Evolutionary conservation across 2,797 vertebrate genomes (phyloP).

Genomic region (Rhyacichthys aspro): DNA sequence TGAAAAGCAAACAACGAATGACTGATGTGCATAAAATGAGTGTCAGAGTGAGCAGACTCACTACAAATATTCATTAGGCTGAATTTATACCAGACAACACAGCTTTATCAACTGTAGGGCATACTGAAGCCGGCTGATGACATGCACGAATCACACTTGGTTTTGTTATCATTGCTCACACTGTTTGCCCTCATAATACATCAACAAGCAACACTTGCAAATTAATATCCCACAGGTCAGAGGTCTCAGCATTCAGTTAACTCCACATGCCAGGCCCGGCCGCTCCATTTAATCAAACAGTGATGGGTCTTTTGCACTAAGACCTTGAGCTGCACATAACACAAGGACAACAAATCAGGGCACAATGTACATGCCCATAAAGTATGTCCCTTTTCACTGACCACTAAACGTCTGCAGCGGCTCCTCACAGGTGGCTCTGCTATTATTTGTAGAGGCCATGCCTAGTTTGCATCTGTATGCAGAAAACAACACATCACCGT

Average conservation of each 20-base stretch:
- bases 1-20: constrained; percentile 40
- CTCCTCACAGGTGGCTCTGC: background rate
- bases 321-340: constrained; percentile 24
- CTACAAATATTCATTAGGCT: constrained; percentile 36
- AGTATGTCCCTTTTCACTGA: constrained; percentile 9
- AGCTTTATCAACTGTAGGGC: constrained; percentile 28
- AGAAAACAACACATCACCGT: constrained; percentile 43
- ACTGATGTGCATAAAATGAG: constrained; percentile 50
- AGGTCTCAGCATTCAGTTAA: constrained; percentile 32
- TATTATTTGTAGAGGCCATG: constrained; percentile 2
- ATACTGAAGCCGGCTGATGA: constrained; percentile 30
- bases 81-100: constrained; percentile 33
- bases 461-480: constrained; percentile 22
- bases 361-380: background rate
- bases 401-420: constrained; percentile 22
- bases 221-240: constrained; percentile 41
- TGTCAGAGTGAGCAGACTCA: constrained; percentile 19
- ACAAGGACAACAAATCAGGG: constrained; percentile 20
- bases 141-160: constrained; percentile 40
- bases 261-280: constrained; percentile 15
- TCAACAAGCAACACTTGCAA: constrained; percentile 19
- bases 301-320: constrained; percentile 21
- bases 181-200: constrained; percentile 18
- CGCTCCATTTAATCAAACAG: constrained; percentile 22
- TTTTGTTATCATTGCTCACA: constrained; percentile 22